Evolutionary conservation across 1,140 invertebrate genomes (phyloP), one percentile per base, ranked within the genome.

Genomic region (Formica exsecta): DNA sequence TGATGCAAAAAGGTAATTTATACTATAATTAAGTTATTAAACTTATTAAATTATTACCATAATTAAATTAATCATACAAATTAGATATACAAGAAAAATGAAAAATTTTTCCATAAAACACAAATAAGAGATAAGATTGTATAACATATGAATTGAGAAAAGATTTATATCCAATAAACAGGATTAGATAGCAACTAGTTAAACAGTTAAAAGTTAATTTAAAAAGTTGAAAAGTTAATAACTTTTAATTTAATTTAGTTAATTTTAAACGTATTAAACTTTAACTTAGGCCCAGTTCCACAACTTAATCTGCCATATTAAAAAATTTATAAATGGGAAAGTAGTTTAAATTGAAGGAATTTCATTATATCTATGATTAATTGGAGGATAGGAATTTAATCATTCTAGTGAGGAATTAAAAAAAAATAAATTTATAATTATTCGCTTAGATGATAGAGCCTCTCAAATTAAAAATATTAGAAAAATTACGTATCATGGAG

Each of bases 1-100:
- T 22, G 22, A 22, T 22, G 22, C 22, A 22, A 22, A 22, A 22
- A 22, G 22, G 96, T 89, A 59, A 59, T 38, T 38, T 51, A 8
- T 57, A 19, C n/a, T 99, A 25, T 13, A 22, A 44, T 13, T 41
- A 41, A 22, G 22, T 22, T 22, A 22, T 22, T 22, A 22, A 22
- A 22, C 22, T 22, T 22, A 22, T 22, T 22, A 22, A 22, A 22
- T 22, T 22, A 22, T 22, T 22, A 22, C 22, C 22, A 22, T 22
- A 22, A 44, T 11, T 41, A 38, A 38, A 38, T 6, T 38, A 13
- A 5, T 54, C 13, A 29, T 13, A 2, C n/a, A 0, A 25, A 25
- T 0, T 13, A 4, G 3, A 25, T 29, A 61, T 25, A 38, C 6
- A 38, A 38, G 0, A 38, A 22, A 38, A 38, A 7, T 38, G 38